Conservation (phyloP, 2,888 invertebrate genomes). For the Zootermopsis nevadensis region DNA sequence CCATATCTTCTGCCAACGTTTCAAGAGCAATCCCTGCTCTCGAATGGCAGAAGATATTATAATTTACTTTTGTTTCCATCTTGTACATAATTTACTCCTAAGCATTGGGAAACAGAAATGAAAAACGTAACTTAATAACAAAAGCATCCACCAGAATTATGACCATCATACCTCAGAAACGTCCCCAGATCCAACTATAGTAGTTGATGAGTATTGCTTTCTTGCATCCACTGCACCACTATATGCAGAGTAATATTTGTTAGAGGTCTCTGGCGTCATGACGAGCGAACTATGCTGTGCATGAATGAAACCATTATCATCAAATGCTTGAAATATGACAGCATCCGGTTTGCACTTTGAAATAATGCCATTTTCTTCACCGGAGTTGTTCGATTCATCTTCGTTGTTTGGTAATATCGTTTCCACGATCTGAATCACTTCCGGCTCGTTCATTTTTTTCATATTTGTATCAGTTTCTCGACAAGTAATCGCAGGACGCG, state of each 20-base stretch:
- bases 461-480: neutral
- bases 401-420: neutral
- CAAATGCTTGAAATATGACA: neutral
- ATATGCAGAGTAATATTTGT: neutral
- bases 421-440: neutral
- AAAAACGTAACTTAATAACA: neutral
- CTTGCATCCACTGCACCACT: neutral
- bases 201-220: neutral
- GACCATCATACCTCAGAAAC: neutral
- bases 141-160: too few relatives aligned
- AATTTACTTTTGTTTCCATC: too few relatives aligned
- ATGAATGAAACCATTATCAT: conserved; percentile 18
- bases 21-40: too few relatives aligned
- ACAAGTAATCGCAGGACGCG: neutral
- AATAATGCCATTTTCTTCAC: neutral
- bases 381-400: neutral
- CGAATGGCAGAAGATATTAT: too few relatives aligned
- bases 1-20: too few relatives aligned
- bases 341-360: neutral
- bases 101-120: neutral
- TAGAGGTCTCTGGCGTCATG: neutral
- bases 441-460: neutral
- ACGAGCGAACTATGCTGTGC: neutral
- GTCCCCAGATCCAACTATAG: conserved; percentile 6
- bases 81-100: too few relatives aligned